These are phyloP conservation scores for Galeopsomyia nigrocyanea DNA, from an alignment of 2,888 invertebrate genomes.

Conservation along the genomic window DNA sequence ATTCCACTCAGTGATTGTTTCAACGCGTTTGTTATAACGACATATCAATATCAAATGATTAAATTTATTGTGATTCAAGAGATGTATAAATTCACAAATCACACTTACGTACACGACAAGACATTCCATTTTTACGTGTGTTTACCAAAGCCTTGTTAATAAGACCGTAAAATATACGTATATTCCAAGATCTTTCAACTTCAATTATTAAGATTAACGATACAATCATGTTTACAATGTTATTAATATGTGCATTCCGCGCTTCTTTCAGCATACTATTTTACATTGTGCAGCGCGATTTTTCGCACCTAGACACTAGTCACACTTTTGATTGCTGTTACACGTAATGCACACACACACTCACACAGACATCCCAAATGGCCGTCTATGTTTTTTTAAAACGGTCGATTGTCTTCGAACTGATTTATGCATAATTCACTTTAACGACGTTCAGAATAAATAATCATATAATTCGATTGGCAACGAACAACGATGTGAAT, in stretches of 20 bases:
- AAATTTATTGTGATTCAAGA: too few relatives aligned
- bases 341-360: constrained; percentile 2
- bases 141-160: neutral
- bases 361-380: too few relatives aligned
- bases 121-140: too few relatives aligned
- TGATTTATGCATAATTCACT: neutral
- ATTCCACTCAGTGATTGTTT: neutral
- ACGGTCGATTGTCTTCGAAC: too few relatives aligned
- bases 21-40: too few relatives aligned
- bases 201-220: constrained; percentile 23
- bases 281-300: too few relatives aligned
- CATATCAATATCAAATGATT: too few relatives aligned
- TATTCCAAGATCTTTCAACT: constrained; percentile 22
- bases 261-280: too few relatives aligned
- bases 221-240: constrained; percentile 13
- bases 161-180: constrained; percentile 6
- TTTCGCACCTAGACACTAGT: too few relatives aligned
- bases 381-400: neutral
- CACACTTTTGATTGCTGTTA: too few relatives aligned
- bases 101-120: too few relatives aligned
- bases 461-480: constrained; percentile 21
- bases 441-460: neutral
- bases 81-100: too few relatives aligned
- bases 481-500: constrained; percentile 12
- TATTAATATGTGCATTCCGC: constrained; percentile 1